Percentiles rank a stretch among this genome's conserved stretches.
These are phyloP conservation scores for Martes martes DNA, from an alignment of 2,113 vertebrate genomes.

Conservation along the genomic window DNA sequence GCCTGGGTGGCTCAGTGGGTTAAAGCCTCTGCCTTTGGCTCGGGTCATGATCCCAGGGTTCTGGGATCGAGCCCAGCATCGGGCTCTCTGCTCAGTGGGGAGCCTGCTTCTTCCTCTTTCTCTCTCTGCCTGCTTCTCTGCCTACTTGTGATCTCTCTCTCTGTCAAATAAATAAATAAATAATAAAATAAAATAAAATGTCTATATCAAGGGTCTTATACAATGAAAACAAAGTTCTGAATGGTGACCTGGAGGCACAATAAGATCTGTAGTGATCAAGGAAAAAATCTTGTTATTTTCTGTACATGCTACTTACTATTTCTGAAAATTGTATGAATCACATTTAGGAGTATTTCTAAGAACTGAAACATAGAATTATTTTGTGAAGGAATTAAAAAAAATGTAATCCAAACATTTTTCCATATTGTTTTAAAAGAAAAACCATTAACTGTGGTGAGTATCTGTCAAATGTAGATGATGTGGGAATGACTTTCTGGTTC, in stretches of 20 bases:
- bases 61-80: too few relatives aligned
- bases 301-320: neutral
- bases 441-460: neutral
- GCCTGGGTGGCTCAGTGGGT: too few relatives aligned
- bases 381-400: neutral
- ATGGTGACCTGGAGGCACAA: neutral
- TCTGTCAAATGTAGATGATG: neutral
- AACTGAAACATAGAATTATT: neutral
- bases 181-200: neutral
- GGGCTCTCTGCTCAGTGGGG: too few relatives aligned
- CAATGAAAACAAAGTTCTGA: constrained; percentile 12
- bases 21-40: too few relatives aligned
- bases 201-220: neutral
- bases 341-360: neutral
- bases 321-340: neutral
- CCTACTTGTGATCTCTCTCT: too few relatives aligned
- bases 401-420: neutral
- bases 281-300: constrained; percentile 5
- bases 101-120: too few relatives aligned
- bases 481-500: neutral
- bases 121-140: too few relatives aligned
- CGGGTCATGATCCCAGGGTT: too few relatives aligned
- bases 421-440: constrained; percentile 27
- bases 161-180: too few relatives aligned
- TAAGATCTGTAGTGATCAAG: neutral